Base-by-base conservation (phyloP, 2,113 vertebrate genomes). In the Ardeotis arabs region DNA sequence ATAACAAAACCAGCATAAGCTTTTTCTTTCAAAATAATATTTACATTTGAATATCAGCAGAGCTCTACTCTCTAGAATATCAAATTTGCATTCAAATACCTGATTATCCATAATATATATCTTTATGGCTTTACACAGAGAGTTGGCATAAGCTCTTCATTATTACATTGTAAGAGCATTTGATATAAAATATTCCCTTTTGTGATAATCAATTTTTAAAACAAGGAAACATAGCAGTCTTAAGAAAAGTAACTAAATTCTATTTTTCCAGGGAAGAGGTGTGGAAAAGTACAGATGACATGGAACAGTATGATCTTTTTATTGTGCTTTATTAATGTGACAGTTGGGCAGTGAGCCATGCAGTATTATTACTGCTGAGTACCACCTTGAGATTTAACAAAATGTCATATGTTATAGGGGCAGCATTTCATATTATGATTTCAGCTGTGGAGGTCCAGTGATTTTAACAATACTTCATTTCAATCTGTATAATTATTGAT, bases 11-110 rank as follows among this genome's bases (percentile, higher is more conserved):
- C 31, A 87, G 31, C 1, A 4, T 22, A 79, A 3, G 19, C 45
- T 74, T 53, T n/a, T 33, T 81, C 75, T 87, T 95, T 94, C 62
- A 90, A 90, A 96, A 31, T 53, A 72, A 72, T 64, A 66, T 59
- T 83, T 86, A 66, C 33, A 63, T 90, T 95, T 87, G 47, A 90
- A 89, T 84, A 88, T 44, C 24, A 73, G n/a, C 76, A 55, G 10
- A 83, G 13, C 1, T 82, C 73, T 79, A 10, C 25, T 33, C 47
- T 89, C 50, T 81, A 75, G 23, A 90, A 83, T 56, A 82, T 59
- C 79, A 87, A 73, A 66, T 92, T 67, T 93, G 13, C 31, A 76
- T 96, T 81, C 29, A 91, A 76, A 92, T 83, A 72, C 29, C 49
- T 66, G n/a, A 58, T 77, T 82, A 93, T 92, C 14, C 24, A 52